phyloP scores from a whole-genome alignment of 35 echinoderm and acorn worm genomes.

The Lytechinus pictus region DNA sequence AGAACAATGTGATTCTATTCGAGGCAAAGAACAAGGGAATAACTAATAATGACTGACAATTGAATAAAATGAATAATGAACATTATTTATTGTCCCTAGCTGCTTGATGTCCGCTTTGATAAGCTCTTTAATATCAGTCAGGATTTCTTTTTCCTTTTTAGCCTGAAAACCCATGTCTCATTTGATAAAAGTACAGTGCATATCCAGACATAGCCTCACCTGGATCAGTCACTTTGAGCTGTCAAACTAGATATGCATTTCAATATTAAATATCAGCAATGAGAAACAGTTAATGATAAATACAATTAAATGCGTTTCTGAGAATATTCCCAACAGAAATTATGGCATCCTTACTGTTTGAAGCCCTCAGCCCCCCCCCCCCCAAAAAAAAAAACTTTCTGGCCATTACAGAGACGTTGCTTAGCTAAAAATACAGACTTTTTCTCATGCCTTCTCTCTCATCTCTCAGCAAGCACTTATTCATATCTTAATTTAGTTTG shows the following conservation, averaged over 20 bases:
- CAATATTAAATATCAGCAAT: too few relatives aligned
- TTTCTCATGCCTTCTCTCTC: not conserved
- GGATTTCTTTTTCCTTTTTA: not conserved
- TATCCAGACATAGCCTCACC: too few relatives aligned
- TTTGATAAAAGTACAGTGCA: not conserved
- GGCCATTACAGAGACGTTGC: too few relatives aligned
- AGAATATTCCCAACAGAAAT: too few relatives aligned
- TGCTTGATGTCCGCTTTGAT: not conserved
- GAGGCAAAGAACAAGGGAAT: not conserved
- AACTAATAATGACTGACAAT: not conserved
- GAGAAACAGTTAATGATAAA: too few relatives aligned
- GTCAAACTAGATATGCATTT: not conserved
- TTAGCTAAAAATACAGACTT: not conserved
- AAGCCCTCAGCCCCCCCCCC: too few relatives aligned
- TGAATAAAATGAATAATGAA: not conserved
- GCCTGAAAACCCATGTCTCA: not conserved
- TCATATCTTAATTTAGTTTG: not conserved
- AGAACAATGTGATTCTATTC: not conserved
- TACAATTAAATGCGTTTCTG: too few relatives aligned
- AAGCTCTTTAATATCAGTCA: not conserved
- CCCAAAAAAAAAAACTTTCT: too few relatives aligned
- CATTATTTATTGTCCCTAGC: not conserved
- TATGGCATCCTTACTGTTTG: too few relatives aligned
- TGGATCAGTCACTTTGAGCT: not conserved
- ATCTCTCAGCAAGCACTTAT: constrained; percentile 2